phyloP scores from a whole-genome alignment of 2,113 vertebrate species.

The Heterocephalus glaber region DNA sequence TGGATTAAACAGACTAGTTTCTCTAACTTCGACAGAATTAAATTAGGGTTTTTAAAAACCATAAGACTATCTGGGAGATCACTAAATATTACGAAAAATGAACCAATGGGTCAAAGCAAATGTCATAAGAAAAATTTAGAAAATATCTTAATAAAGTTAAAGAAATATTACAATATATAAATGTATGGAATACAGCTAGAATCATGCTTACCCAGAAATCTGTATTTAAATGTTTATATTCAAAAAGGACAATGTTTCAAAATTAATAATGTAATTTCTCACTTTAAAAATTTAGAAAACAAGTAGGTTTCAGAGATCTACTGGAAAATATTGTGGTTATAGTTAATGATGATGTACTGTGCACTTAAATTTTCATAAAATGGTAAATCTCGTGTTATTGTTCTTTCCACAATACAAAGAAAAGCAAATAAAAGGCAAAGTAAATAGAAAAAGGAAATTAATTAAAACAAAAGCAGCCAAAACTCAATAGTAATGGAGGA shows the following conservation, averaged over 20 bases:
- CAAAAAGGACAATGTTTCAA: neutral
- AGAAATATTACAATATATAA: neutral
- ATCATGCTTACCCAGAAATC: neutral
- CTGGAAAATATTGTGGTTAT: neutral
- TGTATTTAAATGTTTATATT: neutral
- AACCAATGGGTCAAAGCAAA: neutral
- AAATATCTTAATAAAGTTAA: constrained; percentile 7
- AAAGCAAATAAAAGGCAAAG: neutral
- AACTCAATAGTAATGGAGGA: neutral
- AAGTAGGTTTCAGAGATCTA: neutral
- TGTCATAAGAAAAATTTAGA: neutral
- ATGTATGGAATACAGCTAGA: neutral
- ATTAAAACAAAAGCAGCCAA: neutral
- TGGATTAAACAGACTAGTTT: neutral
- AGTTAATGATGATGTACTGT: neutral
- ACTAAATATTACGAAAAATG: neutral
- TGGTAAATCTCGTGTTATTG: neutral
- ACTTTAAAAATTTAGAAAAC: neutral
- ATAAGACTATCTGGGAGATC: neutral
- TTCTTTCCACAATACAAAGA: neutral
- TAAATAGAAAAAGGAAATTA: neutral
- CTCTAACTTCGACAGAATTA: neutral
- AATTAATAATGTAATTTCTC: neutral
- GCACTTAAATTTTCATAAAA: neutral
- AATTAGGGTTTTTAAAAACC: neutral